Base-by-base conservation (phyloP, 2,888 invertebrate species). In the Ephialtes manifestator region DNA sequence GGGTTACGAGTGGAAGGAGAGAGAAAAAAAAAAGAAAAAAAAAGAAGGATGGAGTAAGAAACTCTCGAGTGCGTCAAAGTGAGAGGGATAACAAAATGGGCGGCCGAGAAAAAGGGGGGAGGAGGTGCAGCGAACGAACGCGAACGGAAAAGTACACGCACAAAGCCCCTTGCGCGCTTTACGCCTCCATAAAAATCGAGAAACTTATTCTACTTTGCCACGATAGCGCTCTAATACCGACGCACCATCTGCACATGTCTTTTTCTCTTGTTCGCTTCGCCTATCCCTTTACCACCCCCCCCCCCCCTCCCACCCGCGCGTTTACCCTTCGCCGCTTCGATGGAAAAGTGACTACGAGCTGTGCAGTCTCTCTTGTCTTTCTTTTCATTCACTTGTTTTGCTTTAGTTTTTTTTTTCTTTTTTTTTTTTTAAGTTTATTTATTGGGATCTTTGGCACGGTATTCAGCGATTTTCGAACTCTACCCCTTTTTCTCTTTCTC, bases 171-270 rank as follows among this genome's bases (percentile, higher is more conserved):
- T 2, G 68, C 75, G 67, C 78, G 72, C 81, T 86, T 88, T 88
- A 87, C 81, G 84, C 81, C 83, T 71, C 83, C 83, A 83, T 87
- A 87, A 90, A 88, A 89, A 88, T 88, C 84, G 81, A 67, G 63
- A 86, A 89, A 90, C 85, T 89, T 89, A 84, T 81, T 81, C 86
- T 85, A 68, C 65, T 76, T 78, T 60, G 39, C 72, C 72, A 35
- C 63, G 76, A 53, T 71, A 55, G 65, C 65, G 58, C 43, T 63
- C 63, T n/a, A 7, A 63, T 35, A 35, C 63, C 63, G 20, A n/a
- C 11, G 63, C 10, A 63, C 35, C 55, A 53, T 13, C 4, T 72
- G 55, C 72, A 43, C 58, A n/a, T 39, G 43, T 46, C 24, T 58
- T 72, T 72, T 58, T 55, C 70, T 83, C 71, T 78, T 76, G n/a